Evolutionary conservation across 2,113 vertebrate species (phyloP), one percentile per base, ranked within the genome.

Genomic region (Carassius carassius): DNA sequence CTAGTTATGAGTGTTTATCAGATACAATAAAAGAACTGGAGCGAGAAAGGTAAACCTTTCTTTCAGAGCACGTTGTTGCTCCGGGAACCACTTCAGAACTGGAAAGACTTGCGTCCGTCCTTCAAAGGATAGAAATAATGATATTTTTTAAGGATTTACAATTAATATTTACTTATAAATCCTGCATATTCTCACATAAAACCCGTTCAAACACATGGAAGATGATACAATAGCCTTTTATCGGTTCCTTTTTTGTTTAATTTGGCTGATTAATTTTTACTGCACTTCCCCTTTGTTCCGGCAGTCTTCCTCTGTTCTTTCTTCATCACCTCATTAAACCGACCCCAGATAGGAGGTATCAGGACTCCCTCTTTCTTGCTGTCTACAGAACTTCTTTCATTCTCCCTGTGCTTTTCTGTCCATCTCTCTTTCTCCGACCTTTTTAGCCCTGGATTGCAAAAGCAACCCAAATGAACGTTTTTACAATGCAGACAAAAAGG

Each of bases 381-480:
- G 75, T 81, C 78, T 44, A 62, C 14, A 35, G 23, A 41, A 69
- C 32, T 75, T 77, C 47, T 86, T 60, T 86, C 60, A 49, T 75
- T 86, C 56, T 94, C 94, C 95, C 95, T 96, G 77, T 85, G 94
- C 95, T 95, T 96, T 94, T 90, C 94, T 94, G 94, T 95, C 92
- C 91, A 88, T 91, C 90, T 90, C 92, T 91, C 92, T 70, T 82
- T 93, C 92, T 88, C 72, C 93, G 90, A 90, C 94, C 90, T 82
- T 90, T 63, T 83, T 83, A 81, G 47, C 73, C 86, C 76, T 88
- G 80, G 81, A 78, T 85, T 80, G 60, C 70, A 14, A 83, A 83
- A 88, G 67, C 78, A 70, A 70, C 35, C 77, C 41, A 84, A 84
- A 32, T 23, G 60, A 47, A 75, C 23, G 8, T 80, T 69, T 85